Percentiles rank a stretch among this genome's conserved stretches.
These are phyloP conservation scores for Tenthredo mesomela DNA, from an alignment of 2,888 invertebrate species.

Conservation along the genomic window DNA sequence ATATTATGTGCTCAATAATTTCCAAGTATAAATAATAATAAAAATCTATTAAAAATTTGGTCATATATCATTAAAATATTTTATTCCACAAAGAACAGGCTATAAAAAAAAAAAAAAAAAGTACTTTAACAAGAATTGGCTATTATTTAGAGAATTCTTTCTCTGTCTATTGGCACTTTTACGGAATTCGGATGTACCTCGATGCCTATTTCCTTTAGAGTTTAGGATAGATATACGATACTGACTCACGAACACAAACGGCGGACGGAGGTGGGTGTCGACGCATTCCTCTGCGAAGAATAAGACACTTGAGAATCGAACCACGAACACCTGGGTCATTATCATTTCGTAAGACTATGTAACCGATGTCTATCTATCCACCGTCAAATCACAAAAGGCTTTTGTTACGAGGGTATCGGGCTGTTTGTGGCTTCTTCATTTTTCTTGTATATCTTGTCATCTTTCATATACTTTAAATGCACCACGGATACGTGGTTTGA, in stretches of 20 bases:
- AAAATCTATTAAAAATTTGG: background rate
- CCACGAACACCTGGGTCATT: constrained; percentile 51
- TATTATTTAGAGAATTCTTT: background rate
- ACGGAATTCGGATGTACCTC: background rate
- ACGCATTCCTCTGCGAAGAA: constrained; percentile 39
- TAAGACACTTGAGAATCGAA: constrained; percentile 46
- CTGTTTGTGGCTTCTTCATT: constrained; percentile 9
- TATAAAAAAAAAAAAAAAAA: background rate
- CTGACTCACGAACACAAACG: background rate
- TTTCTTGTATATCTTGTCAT: constrained; percentile 18
- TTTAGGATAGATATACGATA: too few species aligned
- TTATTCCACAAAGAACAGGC: background rate
- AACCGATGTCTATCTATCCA: constrained; percentile 38
- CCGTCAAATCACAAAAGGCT: constrained; percentile 46
- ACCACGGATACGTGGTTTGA: background rate
- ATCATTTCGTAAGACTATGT: constrained; percentile 50
- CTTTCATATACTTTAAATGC: constrained; percentile 21
- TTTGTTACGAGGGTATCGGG: constrained; percentile 17
- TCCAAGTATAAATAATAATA: background rate
- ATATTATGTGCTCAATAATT: background rate
- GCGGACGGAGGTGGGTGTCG: constrained; percentile 12
- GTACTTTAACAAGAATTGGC: background rate
- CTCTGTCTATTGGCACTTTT: background rate
- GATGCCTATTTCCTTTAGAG: background rate
- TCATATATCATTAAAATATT: background rate